Base-by-base conservation (phyloP, 2,113 vertebrate species). In the Cnemophilus loriae region DNA sequence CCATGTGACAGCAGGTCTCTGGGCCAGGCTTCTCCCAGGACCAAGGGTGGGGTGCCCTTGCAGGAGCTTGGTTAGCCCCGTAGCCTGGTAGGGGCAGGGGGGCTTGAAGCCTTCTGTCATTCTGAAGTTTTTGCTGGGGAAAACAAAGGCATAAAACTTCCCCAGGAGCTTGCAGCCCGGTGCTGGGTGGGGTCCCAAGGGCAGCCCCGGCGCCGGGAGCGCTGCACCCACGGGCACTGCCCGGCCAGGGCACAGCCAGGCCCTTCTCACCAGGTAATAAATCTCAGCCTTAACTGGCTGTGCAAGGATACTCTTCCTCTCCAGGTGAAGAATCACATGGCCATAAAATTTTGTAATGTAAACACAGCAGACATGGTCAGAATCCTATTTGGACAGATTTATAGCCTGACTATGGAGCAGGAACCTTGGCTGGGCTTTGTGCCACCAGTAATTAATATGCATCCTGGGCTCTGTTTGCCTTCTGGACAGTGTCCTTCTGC, bases 371-470 rank as follows among this genome's bases (percentile, higher is more conserved):
- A 87, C 1, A 5, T 77, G 67, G 87, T 95, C 91, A 88, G 76
- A 96, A 94, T 96, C 91, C 83, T 92, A 88, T 97, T 90, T 96
- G 91, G 96, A 94, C 92, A 97, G 97, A 97, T 97, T 97, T 96
- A 97, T 91, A 46, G 77, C 83, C 87, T 92, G 83, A 27, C 95
- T 94, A 5, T 61, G 77, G 84, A 96, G 93, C 93, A 96, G 77
- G 69, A 96, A 53, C 74, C 87, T 92, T 52, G 78, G 77, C 93
- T 97, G 96, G 97, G 97, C 97, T 96, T 30, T 65, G 47, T 89
- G 96, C 96, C 97, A 97, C 63, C 0, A 2, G 74, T 84, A 89
- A 97, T 96, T 97, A 97, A 97, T 96, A 68, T 91, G 69, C 64
- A 92, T 39, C 87, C 76, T 49, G 39, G 89, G 81, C 85, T 95